These are phyloP conservation scores for Sciurus vulgaris DNA, from an alignment of 2,797 vertebrate genomes.

Conservation along the genomic window DNA sequence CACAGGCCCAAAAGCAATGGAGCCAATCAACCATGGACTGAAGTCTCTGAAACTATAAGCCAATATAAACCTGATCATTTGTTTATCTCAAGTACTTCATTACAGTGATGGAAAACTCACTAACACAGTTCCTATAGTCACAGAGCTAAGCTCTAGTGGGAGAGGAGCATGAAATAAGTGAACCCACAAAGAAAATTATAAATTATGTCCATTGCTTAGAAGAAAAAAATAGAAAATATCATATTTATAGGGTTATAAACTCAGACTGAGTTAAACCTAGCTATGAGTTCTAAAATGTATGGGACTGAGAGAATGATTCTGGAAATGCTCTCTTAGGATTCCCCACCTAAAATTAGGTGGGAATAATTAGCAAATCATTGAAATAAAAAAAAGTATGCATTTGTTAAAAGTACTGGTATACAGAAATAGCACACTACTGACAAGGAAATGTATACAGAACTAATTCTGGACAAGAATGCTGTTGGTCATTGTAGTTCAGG, in stretches of 20 bases:
- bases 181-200: not conserved
- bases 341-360: slow-evolving; percentile 24
- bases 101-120: not conserved
- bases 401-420: not conserved
- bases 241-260: not conserved
- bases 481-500: not conserved
- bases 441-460: not conserved
- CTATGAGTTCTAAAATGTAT: not conserved
- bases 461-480: slow-evolving; percentile 44
- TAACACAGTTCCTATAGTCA: not conserved
- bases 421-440: not conserved
- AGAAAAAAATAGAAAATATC: not conserved
- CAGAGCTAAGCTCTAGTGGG: not conserved
- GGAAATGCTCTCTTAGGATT: slow-evolving; percentile 42
- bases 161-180: not conserved
- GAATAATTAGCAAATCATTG: not conserved
- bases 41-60: not conserved
- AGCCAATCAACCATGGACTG: not conserved
- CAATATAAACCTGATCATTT: not conserved
- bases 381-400: not conserved
- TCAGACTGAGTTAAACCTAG: not conserved
- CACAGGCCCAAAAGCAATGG: not conserved
- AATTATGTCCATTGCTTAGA: not conserved
- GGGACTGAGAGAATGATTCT: not conserved
- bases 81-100: not conserved